Percentiles rank a stretch among this genome's conserved stretches.
Evolutionary conservation across 1,140 invertebrate species (phyloP).

Genomic region (Cotesia chilonis): DNA sequence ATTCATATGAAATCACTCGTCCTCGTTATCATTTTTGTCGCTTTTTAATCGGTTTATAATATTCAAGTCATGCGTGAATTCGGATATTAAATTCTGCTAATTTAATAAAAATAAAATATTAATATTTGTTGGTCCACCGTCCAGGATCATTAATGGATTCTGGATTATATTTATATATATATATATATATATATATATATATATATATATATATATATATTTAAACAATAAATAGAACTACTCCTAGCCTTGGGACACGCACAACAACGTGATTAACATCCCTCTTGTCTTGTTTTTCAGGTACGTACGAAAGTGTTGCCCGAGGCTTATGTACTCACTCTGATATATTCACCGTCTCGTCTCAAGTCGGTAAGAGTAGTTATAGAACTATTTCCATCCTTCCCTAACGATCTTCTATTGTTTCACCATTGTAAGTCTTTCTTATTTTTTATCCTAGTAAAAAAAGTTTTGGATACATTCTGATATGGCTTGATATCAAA

Average conservation of each 20-base stretch:
- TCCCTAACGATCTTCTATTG: conserved; percentile 26
- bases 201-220: neutral
- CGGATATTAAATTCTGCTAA: no score
- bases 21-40: conserved; percentile 33
- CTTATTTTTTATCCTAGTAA: neutral
- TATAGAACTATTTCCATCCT: conserved; percentile 22
- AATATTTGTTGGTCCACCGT: neutral
- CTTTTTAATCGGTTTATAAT: no score
- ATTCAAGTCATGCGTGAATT: no score
- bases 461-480: no score
- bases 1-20: conserved; percentile 38
- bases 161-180: neutral
- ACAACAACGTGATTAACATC: conserved; percentile 35
- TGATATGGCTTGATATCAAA: no score
- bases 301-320: conserved; percentile 37
- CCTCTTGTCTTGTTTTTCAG: conserved; percentile 41
- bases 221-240: no score
- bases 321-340: conserved; percentile 25
- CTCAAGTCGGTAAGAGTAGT: conserved; percentile 32
- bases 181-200: neutral
- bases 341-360: conserved; percentile 26
- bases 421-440: conserved; percentile 8
- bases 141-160: neutral
- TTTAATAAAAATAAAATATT: no score
- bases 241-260: conserved; percentile 16